Evolutionary conservation across 1,140 invertebrate species (phyloP).

Genomic region (Rhynchophorus ferrugineus): DNA sequence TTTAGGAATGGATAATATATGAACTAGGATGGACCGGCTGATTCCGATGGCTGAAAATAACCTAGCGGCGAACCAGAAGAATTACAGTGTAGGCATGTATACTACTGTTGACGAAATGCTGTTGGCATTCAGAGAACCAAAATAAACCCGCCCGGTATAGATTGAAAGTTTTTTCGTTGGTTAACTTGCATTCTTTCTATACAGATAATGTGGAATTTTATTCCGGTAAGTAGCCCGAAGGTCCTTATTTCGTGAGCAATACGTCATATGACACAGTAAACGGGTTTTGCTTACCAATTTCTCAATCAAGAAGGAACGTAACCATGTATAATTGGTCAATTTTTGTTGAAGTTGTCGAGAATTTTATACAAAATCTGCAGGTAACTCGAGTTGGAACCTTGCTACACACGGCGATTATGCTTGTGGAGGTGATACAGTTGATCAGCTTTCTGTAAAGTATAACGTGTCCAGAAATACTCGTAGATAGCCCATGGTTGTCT

Average conservation of each 20-base stretch:
- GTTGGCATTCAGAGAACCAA: conserved; percentile 36
- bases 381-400: too few relatives aligned
- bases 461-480: conserved; percentile 11
- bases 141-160: conserved; percentile 31
- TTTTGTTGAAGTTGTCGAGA: too few relatives aligned
- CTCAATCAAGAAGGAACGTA: neutral
- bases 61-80: conserved; percentile 3
- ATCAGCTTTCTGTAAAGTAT: conserved; percentile 17
- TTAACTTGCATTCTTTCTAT: conserved; percentile 30
- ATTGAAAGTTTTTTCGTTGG: conserved; percentile 12
- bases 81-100: too few relatives aligned
- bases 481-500: conserved; percentile 21
- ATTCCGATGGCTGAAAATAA: conserved; percentile 2
- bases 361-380: too few relatives aligned
- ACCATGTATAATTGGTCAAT: neutral
- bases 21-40: conserved; percentile 5
- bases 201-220: conserved; percentile 34
- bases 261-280: neutral
- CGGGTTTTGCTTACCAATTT: neutral
- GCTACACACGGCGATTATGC: too few relatives aligned
- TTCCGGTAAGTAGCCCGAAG: conserved; percentile 3
- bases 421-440: conserved; percentile 17
- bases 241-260: neutral
- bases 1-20: conserved; percentile 12
- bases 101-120: too few relatives aligned